These are phyloP conservation scores for Arctocebus calabarensis DNA, from an alignment of 2,797 vertebrate species.

Conservation along the genomic window DNA sequence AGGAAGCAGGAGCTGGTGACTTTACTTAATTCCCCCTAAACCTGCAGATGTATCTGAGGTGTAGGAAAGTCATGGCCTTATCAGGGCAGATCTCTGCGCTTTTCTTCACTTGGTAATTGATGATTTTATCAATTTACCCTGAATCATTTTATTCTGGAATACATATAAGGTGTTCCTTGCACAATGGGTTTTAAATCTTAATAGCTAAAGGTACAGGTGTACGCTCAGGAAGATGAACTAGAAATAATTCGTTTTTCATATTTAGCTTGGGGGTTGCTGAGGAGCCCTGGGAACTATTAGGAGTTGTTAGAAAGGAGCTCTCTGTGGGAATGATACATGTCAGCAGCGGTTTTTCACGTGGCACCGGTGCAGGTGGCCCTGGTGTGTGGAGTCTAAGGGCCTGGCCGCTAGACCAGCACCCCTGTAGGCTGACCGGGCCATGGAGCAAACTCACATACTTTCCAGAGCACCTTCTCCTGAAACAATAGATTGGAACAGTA, in stretches of 20 bases:
- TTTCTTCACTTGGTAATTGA: not conserved
- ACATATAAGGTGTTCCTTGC: not conserved
- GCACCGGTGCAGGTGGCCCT: not conserved
- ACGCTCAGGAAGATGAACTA: not conserved
- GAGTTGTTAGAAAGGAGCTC: not conserved
- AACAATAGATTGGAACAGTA: not conserved
- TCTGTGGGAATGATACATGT: fast-evolving
- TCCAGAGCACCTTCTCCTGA: not conserved
- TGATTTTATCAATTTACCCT: not conserved
- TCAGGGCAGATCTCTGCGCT: not conserved
- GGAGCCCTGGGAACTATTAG: not conserved
- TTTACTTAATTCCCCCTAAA: not conserved
- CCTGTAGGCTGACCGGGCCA: not conserved
- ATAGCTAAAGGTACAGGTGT: not conserved
- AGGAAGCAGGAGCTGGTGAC: not conserved
- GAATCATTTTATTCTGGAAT: not conserved
- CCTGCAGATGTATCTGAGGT: not conserved
- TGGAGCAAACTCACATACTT: not conserved
- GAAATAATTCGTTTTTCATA: not conserved
- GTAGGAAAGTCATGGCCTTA: not conserved
- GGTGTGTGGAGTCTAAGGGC: not conserved
- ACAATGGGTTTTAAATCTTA: not conserved
- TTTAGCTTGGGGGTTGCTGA: not conserved
- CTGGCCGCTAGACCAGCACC: not conserved
- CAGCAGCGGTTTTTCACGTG: not conserved